Base-by-base conservation (phyloP, 2,888 invertebrate genomes). In the Orchesellides sinensis region DNA sequence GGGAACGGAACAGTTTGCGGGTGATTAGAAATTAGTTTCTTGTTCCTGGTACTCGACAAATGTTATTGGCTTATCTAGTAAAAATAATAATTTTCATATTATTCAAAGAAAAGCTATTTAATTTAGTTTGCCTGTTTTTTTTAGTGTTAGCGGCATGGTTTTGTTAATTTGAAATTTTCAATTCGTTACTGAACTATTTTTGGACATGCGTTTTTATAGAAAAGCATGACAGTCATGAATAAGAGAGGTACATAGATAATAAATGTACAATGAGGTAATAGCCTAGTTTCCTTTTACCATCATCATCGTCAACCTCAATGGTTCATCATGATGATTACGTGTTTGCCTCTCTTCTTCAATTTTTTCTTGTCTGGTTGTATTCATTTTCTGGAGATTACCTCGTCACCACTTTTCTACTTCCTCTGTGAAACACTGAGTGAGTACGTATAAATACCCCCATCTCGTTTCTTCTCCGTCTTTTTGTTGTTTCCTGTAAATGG, bases 401-500 rank as follows among this genome's bases (percentile, higher is more conserved):
- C 29, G n/a, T 47, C 35, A n/a, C 14, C 40, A 65, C 10, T 65
- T 61, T 61, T 35, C 61, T 35, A 10, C 29, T 32, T 27, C 47
- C 25, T 56, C 56, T 69, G 10, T 49, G 25, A 69, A 68, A 19
- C 21, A 27, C 14, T 4, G 0, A 29, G 40, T 40, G n/a, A 5
- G 10, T 2, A 40, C n/a, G n/a, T 40, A 40, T 14, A 21, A 45
- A 69, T 66, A 66, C 27, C 52, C 69, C 69, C 72, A 19, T 59
- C 29, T 49, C 14, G 35, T 45, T 56, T 21, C 19, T 59, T 35
- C 19, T 56, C 29, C 40, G 19, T 56, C 52, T 70, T 70, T 45
- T 59, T 77, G 23, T 56, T 54, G 45, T 77, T 77, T 77, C 75
- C 75, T 77, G 75, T 77, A 66, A 82, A 74, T 74, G 82, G 82